A percentile compares a stretch with the other conserved stretches of the same genome.
phyloP scores from a whole-genome alignment of 1,140 invertebrate species.

The Drosophila kurseongensis region DNA sequence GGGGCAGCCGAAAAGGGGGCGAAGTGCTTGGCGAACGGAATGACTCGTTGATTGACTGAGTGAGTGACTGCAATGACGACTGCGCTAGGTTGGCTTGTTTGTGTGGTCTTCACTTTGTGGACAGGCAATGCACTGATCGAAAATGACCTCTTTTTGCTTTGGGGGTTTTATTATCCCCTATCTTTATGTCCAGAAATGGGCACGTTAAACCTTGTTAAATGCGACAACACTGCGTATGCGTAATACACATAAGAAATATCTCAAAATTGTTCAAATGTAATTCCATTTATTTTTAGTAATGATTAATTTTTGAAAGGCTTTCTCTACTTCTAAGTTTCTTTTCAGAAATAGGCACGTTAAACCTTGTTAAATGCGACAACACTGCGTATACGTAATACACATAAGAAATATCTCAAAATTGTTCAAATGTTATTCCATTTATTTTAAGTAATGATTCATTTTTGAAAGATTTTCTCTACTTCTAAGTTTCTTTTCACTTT shows the following conservation, averaged over 20 bases:
- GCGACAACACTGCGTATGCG: not conserved
- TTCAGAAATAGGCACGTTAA: no score
- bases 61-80: conserved; percentile 51
- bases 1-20: conserved; percentile 1
- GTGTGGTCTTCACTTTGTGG: conserved; percentile 40
- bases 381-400: not conserved
- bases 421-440: no score
- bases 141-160: not conserved
- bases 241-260: not conserved
- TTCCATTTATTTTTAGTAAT: no score
- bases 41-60: conserved; percentile 65
- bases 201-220: no score
- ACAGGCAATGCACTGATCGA: conserved; percentile 11
- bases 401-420: not conserved
- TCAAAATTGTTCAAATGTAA: no score
- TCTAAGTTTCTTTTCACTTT: not conserved
- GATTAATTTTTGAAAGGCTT: not conserved
- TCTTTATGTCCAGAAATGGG: no score
- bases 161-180: no score
- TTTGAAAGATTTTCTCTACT: not conserved
- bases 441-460: no score
- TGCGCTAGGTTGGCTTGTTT: conserved; percentile 26
- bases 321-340: no score
- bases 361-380: not conserved
- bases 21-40: conserved; percentile 29